phyloP scores from a whole-genome alignment of 2,797 vertebrate species.

The Etheostoma perlongum region DNA sequence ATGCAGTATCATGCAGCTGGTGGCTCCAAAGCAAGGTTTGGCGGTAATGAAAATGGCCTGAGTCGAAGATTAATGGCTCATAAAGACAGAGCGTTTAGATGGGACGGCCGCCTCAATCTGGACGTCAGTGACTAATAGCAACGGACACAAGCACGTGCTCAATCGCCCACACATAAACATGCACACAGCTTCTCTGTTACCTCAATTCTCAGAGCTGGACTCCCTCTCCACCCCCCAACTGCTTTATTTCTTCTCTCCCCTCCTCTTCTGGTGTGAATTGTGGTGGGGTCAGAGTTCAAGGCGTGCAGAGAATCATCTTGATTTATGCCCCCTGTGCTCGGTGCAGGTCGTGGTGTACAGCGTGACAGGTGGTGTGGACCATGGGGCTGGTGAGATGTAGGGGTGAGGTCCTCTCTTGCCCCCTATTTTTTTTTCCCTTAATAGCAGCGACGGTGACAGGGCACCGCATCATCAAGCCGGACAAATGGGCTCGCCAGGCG shows the following conservation, averaged over 20 bases:
- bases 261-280: conserved; percentile 89
- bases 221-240: conserved; percentile 26
- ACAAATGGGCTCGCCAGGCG: conserved; percentile 92
- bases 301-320: conserved; percentile 98
- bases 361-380: conserved; percentile 67
- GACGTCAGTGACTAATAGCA: conserved; percentile 94
- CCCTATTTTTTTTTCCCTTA: conserved; percentile 77
- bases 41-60: conserved; percentile 99
- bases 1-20: conserved; percentile 96
- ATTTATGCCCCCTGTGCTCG: conserved; percentile 89
- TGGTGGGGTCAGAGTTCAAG: conserved; percentile 96
- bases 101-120: conserved; percentile 95
- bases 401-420: conserved; percentile 85
- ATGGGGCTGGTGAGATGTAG: conserved; percentile 83
- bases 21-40: conserved; percentile 94
- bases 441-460: conserved; percentile 90
- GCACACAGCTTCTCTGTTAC: conserved; percentile 35
- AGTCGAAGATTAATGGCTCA: conserved; percentile 99
- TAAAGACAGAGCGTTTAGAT: conserved; percentile 99
- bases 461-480: conserved; percentile 89
- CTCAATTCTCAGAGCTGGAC: conserved; percentile 38
- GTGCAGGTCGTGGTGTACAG: conserved; percentile 32
- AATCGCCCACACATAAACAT: conserved; percentile 30
- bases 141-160: conserved; percentile 42
- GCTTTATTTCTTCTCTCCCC: conserved; percentile 26